These are phyloP conservation scores for Lutjanus erythropterus DNA, from an alignment of 2,113 vertebrate species.

Conservation along the genomic window DNA sequence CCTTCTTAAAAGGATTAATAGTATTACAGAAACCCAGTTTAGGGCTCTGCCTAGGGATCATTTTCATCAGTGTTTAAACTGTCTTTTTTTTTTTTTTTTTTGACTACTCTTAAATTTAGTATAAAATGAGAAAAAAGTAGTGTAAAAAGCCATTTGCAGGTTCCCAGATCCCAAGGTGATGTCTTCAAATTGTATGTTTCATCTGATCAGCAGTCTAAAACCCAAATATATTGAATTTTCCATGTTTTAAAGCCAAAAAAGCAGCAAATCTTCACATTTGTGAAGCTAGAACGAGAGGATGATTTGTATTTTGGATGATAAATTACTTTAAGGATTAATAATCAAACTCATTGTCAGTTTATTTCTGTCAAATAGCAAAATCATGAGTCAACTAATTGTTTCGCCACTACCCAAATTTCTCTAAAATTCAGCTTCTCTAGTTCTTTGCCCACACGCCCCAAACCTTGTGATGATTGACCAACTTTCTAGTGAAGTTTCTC, in stretches of 20 bases:
- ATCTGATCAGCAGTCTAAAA: not conserved
- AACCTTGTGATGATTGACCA: conserved; percentile 19
- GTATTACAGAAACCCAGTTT: not conserved
- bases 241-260: not conserved
- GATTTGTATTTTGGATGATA: not conserved
- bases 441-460: not conserved
- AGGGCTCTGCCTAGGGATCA: not conserved
- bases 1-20: not conserved
- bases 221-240: not conserved
- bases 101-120: not conserved
- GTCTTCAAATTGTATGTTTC: not conserved
- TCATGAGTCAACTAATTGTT: not conserved
- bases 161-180: not conserved
- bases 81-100: not conserved
- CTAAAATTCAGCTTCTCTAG: not conserved
- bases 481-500: conserved; percentile 20
- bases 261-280: not conserved
- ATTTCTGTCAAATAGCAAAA: not conserved
- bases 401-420: not conserved
- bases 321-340: conserved; percentile 4
- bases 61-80: not conserved
- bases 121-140: not conserved
- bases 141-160: not conserved
- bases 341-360: not conserved
- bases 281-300: too few relatives aligned